Evolutionary conservation across 2,797 vertebrate species (phyloP).

Genomic region (Neopelma chrysocephalum): DNA sequence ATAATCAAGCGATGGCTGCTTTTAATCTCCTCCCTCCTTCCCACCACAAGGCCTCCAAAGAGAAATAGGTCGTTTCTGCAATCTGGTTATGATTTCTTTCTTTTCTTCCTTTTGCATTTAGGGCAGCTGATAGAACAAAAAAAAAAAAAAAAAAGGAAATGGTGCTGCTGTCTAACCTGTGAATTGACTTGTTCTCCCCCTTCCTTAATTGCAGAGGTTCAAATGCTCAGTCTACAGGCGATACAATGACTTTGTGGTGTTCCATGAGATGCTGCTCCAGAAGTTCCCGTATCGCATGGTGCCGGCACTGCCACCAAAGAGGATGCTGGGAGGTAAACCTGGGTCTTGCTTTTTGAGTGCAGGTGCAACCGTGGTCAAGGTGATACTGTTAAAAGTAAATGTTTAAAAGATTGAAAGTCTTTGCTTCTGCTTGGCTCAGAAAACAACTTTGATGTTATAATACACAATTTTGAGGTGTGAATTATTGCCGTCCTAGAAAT

Average conservation of each 20-base stretch:
- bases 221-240: slow-evolving; percentile 89
- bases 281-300: slow-evolving; percentile 94
- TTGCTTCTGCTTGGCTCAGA: not conserved
- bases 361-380: fast-evolving
- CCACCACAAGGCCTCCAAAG: not conserved
- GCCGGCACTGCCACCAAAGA: slow-evolving; percentile 92
- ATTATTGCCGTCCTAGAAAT: not conserved
- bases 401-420: not conserved
- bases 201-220: slow-evolving; percentile 79
- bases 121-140: not conserved
- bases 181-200: not conserved
- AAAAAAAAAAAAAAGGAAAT: not conserved
- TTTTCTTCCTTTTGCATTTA: not conserved
- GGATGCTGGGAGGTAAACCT: slow-evolving; percentile 90
- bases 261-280: slow-evolving; percentile 93
- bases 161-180: not conserved
- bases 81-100: not conserved
- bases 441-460: not conserved
- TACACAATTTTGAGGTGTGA: not conserved
- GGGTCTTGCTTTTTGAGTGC: not conserved
- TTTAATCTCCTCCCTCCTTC: not conserved
- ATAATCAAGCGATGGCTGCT: not conserved
- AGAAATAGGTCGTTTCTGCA: not conserved
- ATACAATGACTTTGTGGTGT: slow-evolving; percentile 96
- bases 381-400: not conserved